Percentiles rank a stretch among this genome's conserved stretches.
Evolutionary conservation across 2,797 vertebrate species (phyloP).

Genomic region (Hylomyscus alleni): DNA sequence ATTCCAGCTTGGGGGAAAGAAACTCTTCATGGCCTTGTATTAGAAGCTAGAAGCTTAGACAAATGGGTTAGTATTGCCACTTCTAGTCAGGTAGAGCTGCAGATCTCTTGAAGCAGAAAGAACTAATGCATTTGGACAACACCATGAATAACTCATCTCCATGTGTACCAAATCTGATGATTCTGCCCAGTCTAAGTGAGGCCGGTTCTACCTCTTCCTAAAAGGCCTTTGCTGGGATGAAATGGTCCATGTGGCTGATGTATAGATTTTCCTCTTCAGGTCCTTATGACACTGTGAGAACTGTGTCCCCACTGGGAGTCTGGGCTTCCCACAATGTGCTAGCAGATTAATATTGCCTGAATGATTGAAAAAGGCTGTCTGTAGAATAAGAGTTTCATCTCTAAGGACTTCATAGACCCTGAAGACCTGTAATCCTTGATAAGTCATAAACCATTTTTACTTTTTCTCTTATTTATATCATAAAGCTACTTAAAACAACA

Average conservation of each 20-base stretch:
- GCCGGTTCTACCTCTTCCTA: neutral
- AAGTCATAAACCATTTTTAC: conserved; percentile 66
- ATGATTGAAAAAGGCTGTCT: conserved; percentile 57
- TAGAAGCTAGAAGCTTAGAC: neutral
- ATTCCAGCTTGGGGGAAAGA: neutral
- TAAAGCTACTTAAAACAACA: conserved; percentile 72
- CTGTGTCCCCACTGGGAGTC: neutral
- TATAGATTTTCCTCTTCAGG: neutral
- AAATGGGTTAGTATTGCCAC: neutral
- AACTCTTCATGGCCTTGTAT: neutral
- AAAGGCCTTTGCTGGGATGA: conserved; percentile 25
- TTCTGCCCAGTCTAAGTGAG: neutral
- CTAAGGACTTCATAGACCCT: conserved; percentile 56
- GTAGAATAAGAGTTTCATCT: conserved; percentile 54
- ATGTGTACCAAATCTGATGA: neutral
- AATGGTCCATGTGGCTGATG: neutral
- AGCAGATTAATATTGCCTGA: conserved; percentile 40
- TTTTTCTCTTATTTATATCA: conserved; percentile 73
- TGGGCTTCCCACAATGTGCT: conserved; percentile 47
- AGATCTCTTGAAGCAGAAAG: neutral
- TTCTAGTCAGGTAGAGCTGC: neutral
- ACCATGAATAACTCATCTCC: neutral
- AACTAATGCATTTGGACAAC: neutral
- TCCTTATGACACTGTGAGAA: neutral
- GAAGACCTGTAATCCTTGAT: conserved; percentile 57